phyloP scores from a whole-genome alignment of 2,888 invertebrate genomes.

The Hedya salicella region DNA sequence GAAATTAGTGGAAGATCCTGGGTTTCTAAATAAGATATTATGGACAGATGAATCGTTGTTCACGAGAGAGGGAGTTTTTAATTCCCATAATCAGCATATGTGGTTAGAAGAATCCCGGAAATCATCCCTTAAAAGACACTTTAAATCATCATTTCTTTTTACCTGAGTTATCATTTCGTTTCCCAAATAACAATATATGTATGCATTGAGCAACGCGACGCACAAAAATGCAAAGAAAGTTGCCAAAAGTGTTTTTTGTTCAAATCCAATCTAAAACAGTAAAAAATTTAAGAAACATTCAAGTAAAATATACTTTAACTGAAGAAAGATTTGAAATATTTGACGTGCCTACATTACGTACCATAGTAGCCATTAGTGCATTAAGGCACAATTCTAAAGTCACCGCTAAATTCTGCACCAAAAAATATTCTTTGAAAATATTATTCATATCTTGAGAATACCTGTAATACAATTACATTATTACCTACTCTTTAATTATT shows the following conservation, averaged over 20 bases:
- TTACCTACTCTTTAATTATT: neutral
- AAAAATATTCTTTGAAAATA: constrained; percentile 71
- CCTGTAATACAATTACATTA: constrained; percentile 53
- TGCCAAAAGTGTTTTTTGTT: constrained; percentile 60
- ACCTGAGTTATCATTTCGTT: constrained; percentile 71
- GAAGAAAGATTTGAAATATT: too few relatives aligned
- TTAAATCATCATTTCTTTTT: constrained; percentile 41
- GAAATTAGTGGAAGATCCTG: too few relatives aligned
- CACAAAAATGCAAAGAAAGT: constrained; percentile 64
- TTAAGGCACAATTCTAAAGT: constrained; percentile 72
- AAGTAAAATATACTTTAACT: too few relatives aligned
- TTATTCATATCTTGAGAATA: constrained; percentile 61
- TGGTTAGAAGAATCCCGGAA: too few relatives aligned
- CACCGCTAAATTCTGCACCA: constrained; percentile 71
- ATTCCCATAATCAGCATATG: too few relatives aligned
- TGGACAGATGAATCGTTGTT: too few relatives aligned
- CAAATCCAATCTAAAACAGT: constrained; percentile 59
- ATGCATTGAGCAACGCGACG: constrained; percentile 68
- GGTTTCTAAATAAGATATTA: too few relatives aligned
- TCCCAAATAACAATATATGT: constrained; percentile 72
- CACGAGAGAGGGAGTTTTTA: too few relatives aligned
- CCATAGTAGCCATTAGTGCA: constrained; percentile 69
- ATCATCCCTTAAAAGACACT: too few relatives aligned
- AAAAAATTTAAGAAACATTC: neutral
- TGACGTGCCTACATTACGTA: constrained; percentile 49